Conservation (phyloP, 2,888 invertebrate species). For the Drosophila emarginata region DNA sequence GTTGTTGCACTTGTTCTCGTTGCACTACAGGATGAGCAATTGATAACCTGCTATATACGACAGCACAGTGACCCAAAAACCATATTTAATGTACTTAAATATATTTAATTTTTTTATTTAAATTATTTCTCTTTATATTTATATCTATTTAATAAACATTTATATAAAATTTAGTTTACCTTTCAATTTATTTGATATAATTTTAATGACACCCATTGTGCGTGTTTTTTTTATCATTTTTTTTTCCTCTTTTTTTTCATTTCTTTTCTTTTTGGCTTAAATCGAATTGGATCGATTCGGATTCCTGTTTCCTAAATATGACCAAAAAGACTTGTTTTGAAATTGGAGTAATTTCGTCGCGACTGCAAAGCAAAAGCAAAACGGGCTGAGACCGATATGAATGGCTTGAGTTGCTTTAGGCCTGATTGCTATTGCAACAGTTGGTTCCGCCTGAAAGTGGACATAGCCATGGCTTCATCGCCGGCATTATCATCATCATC, state of each 20-base stretch:
- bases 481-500: not conserved
- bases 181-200: not conserved
- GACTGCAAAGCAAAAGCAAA: constrained; percentile 24
- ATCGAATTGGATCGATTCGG: constrained; percentile 20
- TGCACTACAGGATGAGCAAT: constrained; percentile 48
- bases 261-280: constrained; percentile 46
- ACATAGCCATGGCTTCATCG: constrained; percentile 16
- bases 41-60: constrained; percentile 29
- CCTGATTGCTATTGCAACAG: constrained; percentile 27
- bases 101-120: no score
- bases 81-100: not conserved
- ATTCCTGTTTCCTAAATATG: constrained; percentile 78
- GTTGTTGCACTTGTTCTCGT: constrained; percentile 48
- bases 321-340: constrained; percentile 75
- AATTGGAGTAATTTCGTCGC: constrained; percentile 78
- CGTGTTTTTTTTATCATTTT: constrained; percentile 59
- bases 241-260: constrained; percentile 53
- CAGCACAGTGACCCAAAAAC: constrained; percentile 37
- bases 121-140: no score
- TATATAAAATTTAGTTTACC: no score
- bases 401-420: constrained; percentile 1
- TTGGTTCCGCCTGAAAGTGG: constrained; percentile 67
- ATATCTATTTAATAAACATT: no score
- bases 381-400: not conserved
- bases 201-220: constrained; percentile 46